phyloP scores from a whole-genome alignment of 2,797 vertebrate species.

The Ceyx erithaca region DNA sequence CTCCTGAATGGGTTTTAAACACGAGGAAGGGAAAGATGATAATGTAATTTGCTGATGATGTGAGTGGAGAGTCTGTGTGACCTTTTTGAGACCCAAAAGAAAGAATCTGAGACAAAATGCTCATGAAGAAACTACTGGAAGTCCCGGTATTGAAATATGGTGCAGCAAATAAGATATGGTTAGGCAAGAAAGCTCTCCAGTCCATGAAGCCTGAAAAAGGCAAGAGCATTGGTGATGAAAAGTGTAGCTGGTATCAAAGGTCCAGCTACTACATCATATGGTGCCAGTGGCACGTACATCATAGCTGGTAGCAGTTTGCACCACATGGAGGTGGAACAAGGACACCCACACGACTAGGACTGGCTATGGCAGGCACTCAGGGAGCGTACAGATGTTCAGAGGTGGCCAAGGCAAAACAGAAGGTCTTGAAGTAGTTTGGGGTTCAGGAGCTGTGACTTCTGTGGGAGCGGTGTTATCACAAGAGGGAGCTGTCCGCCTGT shows the following conservation, averaged over 20 bases:
- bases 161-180: neutral
- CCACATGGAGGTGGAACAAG: fast-evolving
- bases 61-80: neutral
- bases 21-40: neutral
- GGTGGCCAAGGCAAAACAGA: neutral
- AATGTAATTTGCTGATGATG: neutral
- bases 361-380: neutral
- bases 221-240: neutral
- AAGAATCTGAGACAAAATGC: neutral
- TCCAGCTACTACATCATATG: neutral
- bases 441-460: neutral
- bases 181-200: neutral
- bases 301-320: neutral
- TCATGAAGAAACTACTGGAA: neutral
- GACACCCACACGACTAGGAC: neutral
- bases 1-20: neutral
- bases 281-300: neutral
- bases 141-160: neutral
- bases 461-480: slow-evolving; percentile 29
- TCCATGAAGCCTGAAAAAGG: neutral
- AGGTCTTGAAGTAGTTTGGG: neutral
- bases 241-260: neutral
- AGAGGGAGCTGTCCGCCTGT: slow-evolving; percentile 59
- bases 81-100: neutral
- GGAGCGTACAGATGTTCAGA: neutral